phyloP scores from a whole-genome alignment of 2,888 invertebrate species.

The Anoplius nigerrimus region DNA sequence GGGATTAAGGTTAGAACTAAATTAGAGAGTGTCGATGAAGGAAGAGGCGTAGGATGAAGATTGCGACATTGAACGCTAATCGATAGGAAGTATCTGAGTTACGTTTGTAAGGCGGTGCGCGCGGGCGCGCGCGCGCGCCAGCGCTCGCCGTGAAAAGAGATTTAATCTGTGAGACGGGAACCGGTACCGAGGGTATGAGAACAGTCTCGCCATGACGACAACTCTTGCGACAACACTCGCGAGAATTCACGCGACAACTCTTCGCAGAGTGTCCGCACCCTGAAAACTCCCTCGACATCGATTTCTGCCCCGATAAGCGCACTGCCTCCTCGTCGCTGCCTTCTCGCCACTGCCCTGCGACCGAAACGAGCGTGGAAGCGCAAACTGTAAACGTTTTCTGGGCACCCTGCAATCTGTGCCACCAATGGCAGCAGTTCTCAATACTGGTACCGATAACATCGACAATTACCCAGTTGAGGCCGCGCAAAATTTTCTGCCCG shows the following conservation, averaged over 20 bases:
- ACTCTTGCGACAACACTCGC: not conserved
- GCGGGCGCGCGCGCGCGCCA: no score
- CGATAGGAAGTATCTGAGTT: not conserved
- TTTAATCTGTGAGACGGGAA: slow-evolving; percentile 52
- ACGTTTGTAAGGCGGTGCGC: not conserved
- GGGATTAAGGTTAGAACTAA: not conserved
- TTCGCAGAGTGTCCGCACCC: not conserved
- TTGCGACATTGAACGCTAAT: no score
- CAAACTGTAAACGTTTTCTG: not conserved
- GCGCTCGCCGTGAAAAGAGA: not conserved
- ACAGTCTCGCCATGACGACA: slow-evolving; percentile 5
- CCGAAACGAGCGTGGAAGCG: not conserved
- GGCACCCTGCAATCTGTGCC: not conserved
- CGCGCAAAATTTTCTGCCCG: not conserved
- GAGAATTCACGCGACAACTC: not conserved
- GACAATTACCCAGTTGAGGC: not conserved
- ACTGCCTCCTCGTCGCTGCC: no score
- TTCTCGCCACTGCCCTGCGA: no score
- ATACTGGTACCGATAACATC: slow-evolving; percentile 9
- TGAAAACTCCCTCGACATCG: slow-evolving; percentile 4
- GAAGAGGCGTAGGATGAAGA: not conserved
- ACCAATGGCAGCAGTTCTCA: slow-evolving; percentile 6
- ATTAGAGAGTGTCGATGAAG: not conserved
- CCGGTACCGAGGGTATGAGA: slow-evolving; percentile 51
- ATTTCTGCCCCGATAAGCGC: not conserved